Evolutionary conservation across 2,888 invertebrate species (phyloP), one percentile per base, ranked within the genome.

Genomic region (Drosophila diplacantha): DNA sequence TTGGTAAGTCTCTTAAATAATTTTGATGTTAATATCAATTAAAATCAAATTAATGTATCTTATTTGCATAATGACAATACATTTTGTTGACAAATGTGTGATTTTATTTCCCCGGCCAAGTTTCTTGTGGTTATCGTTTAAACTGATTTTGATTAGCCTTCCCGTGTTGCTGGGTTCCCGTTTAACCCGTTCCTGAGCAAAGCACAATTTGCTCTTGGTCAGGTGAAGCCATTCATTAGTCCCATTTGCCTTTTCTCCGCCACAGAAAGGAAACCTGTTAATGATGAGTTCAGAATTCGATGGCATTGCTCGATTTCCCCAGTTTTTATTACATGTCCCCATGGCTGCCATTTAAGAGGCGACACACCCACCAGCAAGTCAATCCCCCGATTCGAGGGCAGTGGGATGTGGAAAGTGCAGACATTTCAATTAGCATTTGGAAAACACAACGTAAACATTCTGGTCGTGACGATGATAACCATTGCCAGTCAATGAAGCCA

Each of bases 371-470:
- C 58, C n/a, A 39, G 4, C 22, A 8, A 39, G 43, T 43, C 26
- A 12, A 26, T 43, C 26, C 44, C 18, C 18, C 18, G 44, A 46
- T 46, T 41, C 55, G 53, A 39, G 47, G 60, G 50, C 32, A 44
- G 54, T 54, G 34, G 39, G 32, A 49, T 31, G 35, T 35, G 14
- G 39, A 49, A 44, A 32, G 43, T 61, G 68, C 60, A 41, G 51
- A 56, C 67, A 74, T 57, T 49, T 57, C 64, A 73, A 65, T 75
- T 73, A 61, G 54, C 77, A 74, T 60, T 68, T 64, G 53, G 68
- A 66, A 65, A 71, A 56, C 43, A 57, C 50, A 69, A 61, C 56
- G 49, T 57, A 47, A 62, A 56, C 51, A 65, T 65, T 71, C 60
- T 73, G 51, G 49, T 53, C 52, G 59, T 32, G 39, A 50, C 43